Base-by-base conservation (phyloP, 2,113 vertebrate species). In the Eubucco bourcierii region DNA sequence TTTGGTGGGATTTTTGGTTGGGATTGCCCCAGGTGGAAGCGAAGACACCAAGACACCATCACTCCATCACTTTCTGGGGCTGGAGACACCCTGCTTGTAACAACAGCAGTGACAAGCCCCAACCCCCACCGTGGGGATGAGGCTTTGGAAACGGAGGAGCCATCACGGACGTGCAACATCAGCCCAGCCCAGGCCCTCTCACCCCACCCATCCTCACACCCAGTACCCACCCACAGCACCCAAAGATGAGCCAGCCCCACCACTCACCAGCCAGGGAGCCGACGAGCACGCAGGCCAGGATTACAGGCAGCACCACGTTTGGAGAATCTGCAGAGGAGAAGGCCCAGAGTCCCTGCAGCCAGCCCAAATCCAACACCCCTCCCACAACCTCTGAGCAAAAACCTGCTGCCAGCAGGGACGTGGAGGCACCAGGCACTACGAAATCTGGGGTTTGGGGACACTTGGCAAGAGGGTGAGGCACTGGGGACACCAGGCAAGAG, bases 11-110 rank as follows among this genome's bases (percentile, higher is more conserved):
- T 27, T 58, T 28, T 4, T 9, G 4, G 10, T 4, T 5, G 4
- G 27, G 9, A 4, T 9, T 37, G 25, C 10, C 12, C 56, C 76
- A 9, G 46, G 20, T 7, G 21, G 47, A 50, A 23, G 47, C 23
- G 23, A 24, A 52, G 50, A 7, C 24, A 52, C 50, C 50, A 25
- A 52, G 50, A 52, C 50, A 52, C 50, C 23, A 24, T 52, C 50
- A 17, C 13, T 31, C 9, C 27, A 24, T 1, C 3, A 37, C 18
- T 20, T n/a, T 31, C 64, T 41, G 1, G 1, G 24, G 12, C 0
- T 23, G 47, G 71, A 31, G 41, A 81, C 15, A 5, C 8, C 11
- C 53, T 16, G n/a, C 58, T n/a, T 13, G 55, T 33, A 85, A 50
- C 2, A 6, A 44, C 5, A 3, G 60, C 78, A 15, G 73, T 6